Evolutionary conservation across 2,113 vertebrate genomes (phyloP), one percentile per base, ranked within the genome.

Genomic region (Lutjanus erythropterus): DNA sequence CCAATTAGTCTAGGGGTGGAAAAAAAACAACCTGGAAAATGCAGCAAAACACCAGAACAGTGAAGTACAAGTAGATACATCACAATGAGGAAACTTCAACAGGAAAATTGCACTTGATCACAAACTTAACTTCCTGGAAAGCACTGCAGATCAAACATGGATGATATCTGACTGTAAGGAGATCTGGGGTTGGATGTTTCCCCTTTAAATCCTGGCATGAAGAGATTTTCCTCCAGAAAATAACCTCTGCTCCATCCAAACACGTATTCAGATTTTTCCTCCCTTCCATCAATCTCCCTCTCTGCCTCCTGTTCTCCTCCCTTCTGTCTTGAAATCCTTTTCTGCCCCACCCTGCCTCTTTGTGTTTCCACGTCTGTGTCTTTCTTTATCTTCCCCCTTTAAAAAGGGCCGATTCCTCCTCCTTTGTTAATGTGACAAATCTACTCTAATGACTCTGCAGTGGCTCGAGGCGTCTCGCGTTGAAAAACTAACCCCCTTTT

Each of bases 341-440:
- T 37, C 50, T 61, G 3, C 18, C 25, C 77, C 71, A 12, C 71
- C 61, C 81, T 49, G 47, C 42, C 19, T 71, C 85, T 87, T 87
- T 90, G 71, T 86, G 68, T 81, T 80, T 71, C 60, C 62, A 42
- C 47, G 76, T 88, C 82, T 89, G 67, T 80, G 86, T 89, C 91
- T 93, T 69, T 89, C 85, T 93, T 87, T 87, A 86, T 89, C 81
- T 80, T 46, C 62, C 44, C 58, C 23, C 37, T 42, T 60, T 21
- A 35, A 87, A 85, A 85, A 82, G 41, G 75, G 67, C 81, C 19
- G 65, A 88, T 88, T 88, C 89, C 83, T 86, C 85, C 89, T 87
- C 92, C 87, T 93, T 95, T 94, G 93, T 95, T 93, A 94, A 94
- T 88, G 90, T 94, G 93, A 94, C 94, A 95, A 90, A 93, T 93